Conservation (phyloP, 2,888 invertebrate species). For the Sphaerophoria taeniata region DNA sequence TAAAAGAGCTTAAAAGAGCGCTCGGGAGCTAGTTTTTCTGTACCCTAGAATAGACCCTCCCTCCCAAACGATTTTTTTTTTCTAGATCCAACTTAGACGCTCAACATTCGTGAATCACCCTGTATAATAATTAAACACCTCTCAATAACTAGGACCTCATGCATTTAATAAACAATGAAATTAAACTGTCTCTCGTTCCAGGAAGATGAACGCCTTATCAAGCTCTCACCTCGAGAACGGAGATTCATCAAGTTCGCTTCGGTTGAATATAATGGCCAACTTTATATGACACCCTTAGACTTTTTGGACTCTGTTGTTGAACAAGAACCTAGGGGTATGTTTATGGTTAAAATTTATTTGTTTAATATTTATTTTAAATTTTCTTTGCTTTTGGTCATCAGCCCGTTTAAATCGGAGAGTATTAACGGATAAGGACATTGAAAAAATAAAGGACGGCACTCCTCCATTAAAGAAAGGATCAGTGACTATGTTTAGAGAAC, state of each 20-base stretch:
- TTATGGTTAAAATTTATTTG: too few species aligned
- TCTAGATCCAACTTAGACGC: too few species aligned
- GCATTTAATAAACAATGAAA: too few species aligned
- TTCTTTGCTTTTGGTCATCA: too few species aligned
- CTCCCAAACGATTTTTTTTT: too few species aligned
- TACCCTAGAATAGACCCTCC: too few species aligned
- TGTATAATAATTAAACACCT: too few species aligned
- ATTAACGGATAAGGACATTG: constrained; percentile 89
- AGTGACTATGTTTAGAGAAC: constrained; percentile 92
- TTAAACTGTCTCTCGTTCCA: constrained; percentile 79
- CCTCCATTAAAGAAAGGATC: constrained; percentile 92
- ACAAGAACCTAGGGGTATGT: constrained; percentile 94
- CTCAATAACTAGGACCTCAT: too few species aligned
- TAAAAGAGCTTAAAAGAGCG: too few species aligned
- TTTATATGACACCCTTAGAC: constrained; percentile 99
- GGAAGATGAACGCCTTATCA: constrained; percentile 88
- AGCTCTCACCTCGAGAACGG: constrained; percentile 93
- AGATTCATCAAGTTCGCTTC: constrained; percentile 98
- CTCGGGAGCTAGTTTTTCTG: too few species aligned
- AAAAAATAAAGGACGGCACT: constrained; percentile 90
- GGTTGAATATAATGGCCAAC: constrained; percentile 95
- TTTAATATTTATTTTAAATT: too few species aligned
- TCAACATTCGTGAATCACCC: too few species aligned
- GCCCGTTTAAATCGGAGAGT: constrained; percentile 91
- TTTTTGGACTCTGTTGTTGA: constrained; percentile 98